phyloP scores from a whole-genome alignment of 1,140 invertebrate species.

The Cylas formicarius region DNA sequence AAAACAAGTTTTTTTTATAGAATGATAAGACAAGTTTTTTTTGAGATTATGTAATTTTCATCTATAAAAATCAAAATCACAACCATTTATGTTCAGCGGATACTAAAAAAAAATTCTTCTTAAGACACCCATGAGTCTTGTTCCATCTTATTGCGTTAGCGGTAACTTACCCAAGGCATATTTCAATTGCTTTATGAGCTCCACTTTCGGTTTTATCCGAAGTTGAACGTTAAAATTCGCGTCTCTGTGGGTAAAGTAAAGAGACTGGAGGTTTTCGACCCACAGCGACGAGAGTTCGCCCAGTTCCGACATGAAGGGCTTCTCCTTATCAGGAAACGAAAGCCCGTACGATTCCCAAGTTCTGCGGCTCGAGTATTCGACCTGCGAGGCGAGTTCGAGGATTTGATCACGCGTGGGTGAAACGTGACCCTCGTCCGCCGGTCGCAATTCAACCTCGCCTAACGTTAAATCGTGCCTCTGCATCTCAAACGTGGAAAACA shows the following conservation, averaged over 20 bases:
- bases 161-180: slow-evolving; percentile 32
- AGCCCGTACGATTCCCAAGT: slow-evolving; percentile 36
- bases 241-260: slow-evolving; percentile 15
- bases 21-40: no score
- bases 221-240: no score
- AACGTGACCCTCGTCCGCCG: slow-evolving; percentile 19
- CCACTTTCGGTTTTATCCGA: slow-evolving; percentile 22
- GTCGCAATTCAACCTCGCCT: slow-evolving; percentile 6
- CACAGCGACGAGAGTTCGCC: slow-evolving; percentile 27
- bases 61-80: no score
- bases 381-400: slow-evolving; percentile 31
- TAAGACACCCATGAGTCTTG: no score
- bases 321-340: slow-evolving; percentile 29
- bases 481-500: slow-evolving; percentile 6
- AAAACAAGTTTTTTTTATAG: no score
- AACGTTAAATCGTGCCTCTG: slow-evolving; percentile 6
- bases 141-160: no score
- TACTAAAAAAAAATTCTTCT: no score
- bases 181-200: slow-evolving; percentile 32
- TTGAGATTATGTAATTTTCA: no score
- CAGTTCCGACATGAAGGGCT: slow-evolving; percentile 33
- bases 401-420: slow-evolving; percentile 28
- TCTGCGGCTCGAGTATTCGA: slow-evolving; percentile 21
- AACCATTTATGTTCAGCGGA: neutral
- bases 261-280: slow-evolving; percentile 32